phyloP scores from a whole-genome alignment of 2,113 vertebrate genomes.

The Irena cyanogastra region DNA sequence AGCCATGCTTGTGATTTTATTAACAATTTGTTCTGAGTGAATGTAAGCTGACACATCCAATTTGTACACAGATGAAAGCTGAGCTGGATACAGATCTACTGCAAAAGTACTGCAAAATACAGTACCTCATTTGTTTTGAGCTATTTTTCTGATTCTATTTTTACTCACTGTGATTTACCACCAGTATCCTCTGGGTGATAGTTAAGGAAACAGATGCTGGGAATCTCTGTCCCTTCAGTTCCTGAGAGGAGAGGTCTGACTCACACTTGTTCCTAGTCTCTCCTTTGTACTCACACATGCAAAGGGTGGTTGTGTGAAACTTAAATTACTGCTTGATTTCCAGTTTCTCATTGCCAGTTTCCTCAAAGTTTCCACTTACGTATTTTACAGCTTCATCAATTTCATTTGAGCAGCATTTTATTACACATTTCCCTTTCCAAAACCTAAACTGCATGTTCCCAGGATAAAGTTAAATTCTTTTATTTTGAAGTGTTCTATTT shows the following conservation, averaged over 20 bases:
- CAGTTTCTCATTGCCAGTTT: slow-evolving; percentile 87
- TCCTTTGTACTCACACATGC: slow-evolving; percentile 89
- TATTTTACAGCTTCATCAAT: slow-evolving; percentile 81
- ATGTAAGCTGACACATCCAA: background rate
- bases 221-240: slow-evolving; percentile 88
- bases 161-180: slow-evolving; percentile 87
- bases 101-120: slow-evolving; percentile 14
- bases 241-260: slow-evolving; percentile 84
- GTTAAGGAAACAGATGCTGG: slow-evolving; percentile 98
- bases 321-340: slow-evolving; percentile 83
- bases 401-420: slow-evolving; percentile 68
- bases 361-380: slow-evolving; percentile 95
- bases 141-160: slow-evolving; percentile 83
- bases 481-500: slow-evolving; percentile 58
- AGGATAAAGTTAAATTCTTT: slow-evolving; percentile 79
- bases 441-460: slow-evolving; percentile 78
- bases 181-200: slow-evolving; percentile 86
- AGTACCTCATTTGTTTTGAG: slow-evolving; percentile 63
- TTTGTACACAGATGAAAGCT: slow-evolving; percentile 26
- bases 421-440: slow-evolving; percentile 75
- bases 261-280: slow-evolving; percentile 75
- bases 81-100: background rate
- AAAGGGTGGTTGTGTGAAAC: slow-evolving; percentile 80
- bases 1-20: background rate
- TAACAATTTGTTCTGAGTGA: background rate